These are phyloP conservation scores for Sphaeridia pumilis DNA, from an alignment of 2,888 invertebrate genomes.

Conservation along the genomic window DNA sequence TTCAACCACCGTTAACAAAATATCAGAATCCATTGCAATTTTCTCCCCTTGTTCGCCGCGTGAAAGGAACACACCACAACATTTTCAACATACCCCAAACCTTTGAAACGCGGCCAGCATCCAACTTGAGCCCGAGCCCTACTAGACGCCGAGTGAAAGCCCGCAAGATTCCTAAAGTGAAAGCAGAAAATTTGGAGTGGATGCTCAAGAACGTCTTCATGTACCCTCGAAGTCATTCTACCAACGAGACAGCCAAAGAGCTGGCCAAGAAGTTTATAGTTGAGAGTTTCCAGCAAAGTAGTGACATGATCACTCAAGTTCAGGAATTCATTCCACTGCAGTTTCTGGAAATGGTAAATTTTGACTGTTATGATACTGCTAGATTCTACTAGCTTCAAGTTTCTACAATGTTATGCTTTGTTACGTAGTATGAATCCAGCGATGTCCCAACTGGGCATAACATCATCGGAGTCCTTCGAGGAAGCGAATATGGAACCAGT, in stretches of 20 bases:
- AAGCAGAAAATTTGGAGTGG: constrained; percentile 34
- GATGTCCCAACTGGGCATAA: constrained; percentile 36
- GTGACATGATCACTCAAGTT: constrained; percentile 31
- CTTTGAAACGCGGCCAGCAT: too few species aligned
- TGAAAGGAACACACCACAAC: too few species aligned
- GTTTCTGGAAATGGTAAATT: constrained; percentile 34
- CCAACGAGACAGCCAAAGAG: constrained; percentile 36
- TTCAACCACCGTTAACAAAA: too few species aligned
- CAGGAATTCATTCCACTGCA: constrained; percentile 36
- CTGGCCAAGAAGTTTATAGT: constrained; percentile 33
- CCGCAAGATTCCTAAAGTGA: constrained; percentile 23
- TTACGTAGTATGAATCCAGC: constrained; percentile 26
- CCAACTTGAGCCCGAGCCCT: too few species aligned
- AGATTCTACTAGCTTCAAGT: too few species aligned
- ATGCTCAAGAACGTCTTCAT: constrained; percentile 36
- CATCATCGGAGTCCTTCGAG: constrained; percentile 38
- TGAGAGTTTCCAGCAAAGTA: constrained; percentile 30
- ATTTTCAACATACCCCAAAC: too few species aligned
- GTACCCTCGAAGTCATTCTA: constrained; percentile 35
- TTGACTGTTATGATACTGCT: not conserved
- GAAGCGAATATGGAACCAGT: constrained; percentile 37
- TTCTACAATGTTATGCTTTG: not conserved
- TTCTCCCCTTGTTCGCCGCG: too few species aligned
- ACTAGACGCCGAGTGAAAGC: too few species aligned
- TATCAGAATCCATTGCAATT: too few species aligned